Conservation (phyloP, 2,888 invertebrate species). For the Parnassius smintheus region DNA sequence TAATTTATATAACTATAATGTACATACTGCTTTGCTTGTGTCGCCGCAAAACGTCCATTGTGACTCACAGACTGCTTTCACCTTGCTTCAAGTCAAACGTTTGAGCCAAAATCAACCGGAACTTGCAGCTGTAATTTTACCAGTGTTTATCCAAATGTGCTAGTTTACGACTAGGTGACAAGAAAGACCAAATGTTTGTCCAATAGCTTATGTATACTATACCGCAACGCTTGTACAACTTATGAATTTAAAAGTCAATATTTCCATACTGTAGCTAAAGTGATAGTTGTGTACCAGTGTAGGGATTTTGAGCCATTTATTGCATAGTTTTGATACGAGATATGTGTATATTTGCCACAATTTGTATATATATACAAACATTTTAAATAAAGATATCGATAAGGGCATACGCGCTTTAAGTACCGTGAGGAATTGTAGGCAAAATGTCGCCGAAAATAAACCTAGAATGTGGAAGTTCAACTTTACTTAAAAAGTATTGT, state of each 20-base stretch:
- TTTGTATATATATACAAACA: background rate
- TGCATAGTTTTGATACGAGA: slow-evolving; percentile 2
- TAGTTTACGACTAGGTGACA: no score
- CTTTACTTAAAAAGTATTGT: background rate
- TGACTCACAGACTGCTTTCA: slow-evolving; percentile 14
- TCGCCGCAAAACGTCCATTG: slow-evolving; percentile 43
- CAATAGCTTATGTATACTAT: slow-evolving; percentile 1
- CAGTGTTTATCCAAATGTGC: no score
- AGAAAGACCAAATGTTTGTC: background rate
- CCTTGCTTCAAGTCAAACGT: background rate
- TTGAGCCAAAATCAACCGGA: background rate
- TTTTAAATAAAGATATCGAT: background rate
- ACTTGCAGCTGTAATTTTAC: no score
- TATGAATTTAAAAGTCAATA: slow-evolving; percentile 38
- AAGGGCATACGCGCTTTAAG: background rate
- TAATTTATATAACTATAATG: no score
- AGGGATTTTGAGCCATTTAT: background rate
- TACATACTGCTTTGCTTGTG: background rate
- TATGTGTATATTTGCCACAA: background rate
- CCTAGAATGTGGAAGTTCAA: background rate
- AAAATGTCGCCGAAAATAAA: no score
- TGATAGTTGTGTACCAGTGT: slow-evolving; percentile 18
- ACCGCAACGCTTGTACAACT: slow-evolving; percentile 52
- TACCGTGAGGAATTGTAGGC: background rate
- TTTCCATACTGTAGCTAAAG: slow-evolving; percentile 39